Evolutionary conservation across 2,113 vertebrate genomes (phyloP).

Genomic region (Loxodonta africana): DNA sequence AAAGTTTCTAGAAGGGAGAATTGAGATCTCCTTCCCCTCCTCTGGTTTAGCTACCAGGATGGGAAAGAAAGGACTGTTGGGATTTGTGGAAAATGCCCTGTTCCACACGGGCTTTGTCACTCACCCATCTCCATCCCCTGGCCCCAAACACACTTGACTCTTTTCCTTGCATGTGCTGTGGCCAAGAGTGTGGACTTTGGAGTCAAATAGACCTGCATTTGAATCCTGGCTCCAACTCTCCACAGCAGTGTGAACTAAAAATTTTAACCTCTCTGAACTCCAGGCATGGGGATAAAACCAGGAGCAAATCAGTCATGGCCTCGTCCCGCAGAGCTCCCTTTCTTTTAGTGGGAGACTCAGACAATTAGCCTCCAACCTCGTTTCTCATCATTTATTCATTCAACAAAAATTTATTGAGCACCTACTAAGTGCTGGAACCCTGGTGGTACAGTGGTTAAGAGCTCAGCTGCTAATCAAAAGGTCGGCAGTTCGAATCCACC

Average conservation of each 20-base stretch:
- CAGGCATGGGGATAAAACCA: not conserved
- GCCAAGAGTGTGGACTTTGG: conserved; percentile 64
- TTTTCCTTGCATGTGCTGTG: not conserved
- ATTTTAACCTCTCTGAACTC: conserved; percentile 24
- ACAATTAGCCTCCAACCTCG: not conserved
- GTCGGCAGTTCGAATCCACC: no score
- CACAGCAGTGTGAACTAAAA: not conserved
- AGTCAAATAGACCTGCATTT: conserved; percentile 71
- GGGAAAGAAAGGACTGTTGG: not conserved
- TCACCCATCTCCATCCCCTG: not conserved
- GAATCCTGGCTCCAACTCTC: conserved; percentile 61
- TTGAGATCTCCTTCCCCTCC: not conserved
- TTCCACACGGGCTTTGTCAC: not conserved
- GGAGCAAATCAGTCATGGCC: not conserved
- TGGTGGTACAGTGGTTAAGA: no score
- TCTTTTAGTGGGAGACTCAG: not conserved
- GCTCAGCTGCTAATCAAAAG: no score
- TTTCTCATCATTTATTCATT: not conserved
- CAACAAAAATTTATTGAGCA: not conserved
- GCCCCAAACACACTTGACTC: not conserved
- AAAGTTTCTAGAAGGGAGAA: not conserved
- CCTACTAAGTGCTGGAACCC: not conserved
- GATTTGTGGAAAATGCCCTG: not conserved
- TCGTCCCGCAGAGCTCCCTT: not conserved
- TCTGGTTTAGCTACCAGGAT: not conserved